Evolutionary conservation across 2,888 invertebrate genomes (phyloP), one percentile per base, ranked within the genome.

Genomic region (Aphidoletes aphidimyza): DNA sequence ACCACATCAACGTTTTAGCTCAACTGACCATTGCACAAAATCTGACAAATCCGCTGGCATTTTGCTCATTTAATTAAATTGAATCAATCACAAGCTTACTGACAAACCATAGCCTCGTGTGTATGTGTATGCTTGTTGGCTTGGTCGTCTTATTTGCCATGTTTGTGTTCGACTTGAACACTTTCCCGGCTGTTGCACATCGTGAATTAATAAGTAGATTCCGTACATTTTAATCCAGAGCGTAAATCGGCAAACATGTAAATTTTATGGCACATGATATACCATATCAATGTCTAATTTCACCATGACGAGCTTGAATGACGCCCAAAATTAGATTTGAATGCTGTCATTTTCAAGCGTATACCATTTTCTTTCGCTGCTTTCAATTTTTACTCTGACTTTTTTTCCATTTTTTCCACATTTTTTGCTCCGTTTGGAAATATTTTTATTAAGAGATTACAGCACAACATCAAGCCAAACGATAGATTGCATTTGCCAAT

Each of bases 261-360:
- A 81, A 81, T 81, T 81, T 37, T 37, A 36, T 37, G 81, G 37
- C 69, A 69, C 69, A 69, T 34, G 37, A 81, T 81, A n/a, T n/a
- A n/a, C n/a, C 81, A 37, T 81, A 81, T 81, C 81, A 81, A 19
- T 81, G 81, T 81, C 37, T 81, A 19, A 81, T 37, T 81, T 81
- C 37, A 37, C 22, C 36, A 47, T 19, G 22, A 30, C n/a, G n/a
- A n/a, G n/a, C n/a, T n/a, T n/a, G 59, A 59, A 84, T 84, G 69
- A 84, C 78, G 54, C 45, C 45, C n/a, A n/a, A 84, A 85, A 81
- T 84, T 84, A 84, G 84, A 84, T 84, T 84, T 85, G 54, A 59
- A 84, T 45, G 22, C 84, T 26, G n/a, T n/a, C n/a, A n/a, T 34
- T 17, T 6, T 11, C 11, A 47, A 47, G n/a, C 6, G 54, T 22